Evolutionary conservation across 2,888 invertebrate species (phyloP).

Genomic region (Tetranychus piercei): DNA sequence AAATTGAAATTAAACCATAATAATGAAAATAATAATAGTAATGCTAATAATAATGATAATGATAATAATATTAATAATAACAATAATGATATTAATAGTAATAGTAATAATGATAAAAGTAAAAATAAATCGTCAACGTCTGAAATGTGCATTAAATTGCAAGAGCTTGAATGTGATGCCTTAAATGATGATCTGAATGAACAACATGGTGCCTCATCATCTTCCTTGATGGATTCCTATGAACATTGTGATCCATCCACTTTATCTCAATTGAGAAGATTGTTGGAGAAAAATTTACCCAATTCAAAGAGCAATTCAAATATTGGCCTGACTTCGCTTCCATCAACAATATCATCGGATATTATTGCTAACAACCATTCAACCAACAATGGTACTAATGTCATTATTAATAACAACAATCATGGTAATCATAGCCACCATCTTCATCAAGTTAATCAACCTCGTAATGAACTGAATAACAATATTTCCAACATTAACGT

Average conservation of each 20-base stretch:
- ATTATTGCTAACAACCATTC: background rate
- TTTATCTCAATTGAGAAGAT: conserved; percentile 51
- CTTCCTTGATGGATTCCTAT: conserved; percentile 3
- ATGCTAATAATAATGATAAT: too few species aligned
- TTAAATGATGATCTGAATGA: conserved; percentile 6
- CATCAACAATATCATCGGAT: background rate
- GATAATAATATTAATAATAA: too few species aligned
- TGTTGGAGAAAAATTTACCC: conserved; percentile 48
- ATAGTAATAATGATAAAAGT: background rate
- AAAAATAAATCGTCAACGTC: conserved; percentile 4
- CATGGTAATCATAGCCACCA: background rate
- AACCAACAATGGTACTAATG: too few species aligned
- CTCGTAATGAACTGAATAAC: background rate
- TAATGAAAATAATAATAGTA: too few species aligned
- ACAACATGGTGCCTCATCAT: conserved; percentile 8
- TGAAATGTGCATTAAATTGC: conserved; percentile 7
- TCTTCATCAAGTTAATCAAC: background rate
- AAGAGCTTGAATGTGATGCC: conserved; percentile 9
- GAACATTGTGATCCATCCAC: conserved; percentile 30
- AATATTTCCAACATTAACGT: background rate
- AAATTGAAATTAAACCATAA: background rate
- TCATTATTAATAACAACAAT: too few species aligned
- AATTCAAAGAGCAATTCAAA: conserved; percentile 10
- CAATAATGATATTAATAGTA: too few species aligned
- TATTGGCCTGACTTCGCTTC: background rate